Percentiles rank a stretch among this genome's conserved stretches.
These are phyloP conservation scores for Chalcosyrphus nemorum DNA, from an alignment of 2,888 invertebrate species.

Conservation along the genomic window DNA sequence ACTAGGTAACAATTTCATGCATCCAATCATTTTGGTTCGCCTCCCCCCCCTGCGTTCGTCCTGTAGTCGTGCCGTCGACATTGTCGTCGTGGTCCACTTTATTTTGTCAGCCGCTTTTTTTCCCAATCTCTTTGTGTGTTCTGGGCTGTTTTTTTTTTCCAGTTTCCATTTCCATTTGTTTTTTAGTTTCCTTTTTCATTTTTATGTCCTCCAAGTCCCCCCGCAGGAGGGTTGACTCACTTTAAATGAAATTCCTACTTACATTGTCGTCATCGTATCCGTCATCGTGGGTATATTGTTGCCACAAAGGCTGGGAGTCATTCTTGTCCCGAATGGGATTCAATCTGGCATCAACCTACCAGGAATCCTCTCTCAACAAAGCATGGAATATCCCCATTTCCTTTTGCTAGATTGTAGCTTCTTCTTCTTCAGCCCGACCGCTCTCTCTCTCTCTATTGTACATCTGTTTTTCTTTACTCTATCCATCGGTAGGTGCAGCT, in stretches of 20 bases:
- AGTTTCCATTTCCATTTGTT: constrained; percentile 8
- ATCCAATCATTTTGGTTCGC: constrained; percentile 51
- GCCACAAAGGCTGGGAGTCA: constrained; percentile 29
- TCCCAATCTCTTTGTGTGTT: constrained; percentile 10
- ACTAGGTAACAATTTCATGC: constrained; percentile 47
- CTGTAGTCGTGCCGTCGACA: constrained; percentile 5
- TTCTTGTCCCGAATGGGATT: constrained; percentile 24
- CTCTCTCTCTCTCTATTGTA: neutral
- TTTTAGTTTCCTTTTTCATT: neutral
- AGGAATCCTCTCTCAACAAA: constrained; percentile 55
- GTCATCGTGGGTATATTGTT: constrained; percentile 52
- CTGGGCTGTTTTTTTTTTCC: neutral
- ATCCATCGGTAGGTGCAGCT: constrained; percentile 16
- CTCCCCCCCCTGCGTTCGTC: neutral
- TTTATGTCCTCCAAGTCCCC: neutral
- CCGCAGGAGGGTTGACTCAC: neutral
- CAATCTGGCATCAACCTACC: constrained; percentile 55
- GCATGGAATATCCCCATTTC: constrained; percentile 67
- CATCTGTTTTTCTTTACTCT: constrained; percentile 33
- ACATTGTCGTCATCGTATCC: constrained; percentile 67
- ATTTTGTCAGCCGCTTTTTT: constrained; percentile 56
- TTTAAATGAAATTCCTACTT: constrained; percentile 70
- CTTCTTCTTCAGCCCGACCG: no score
- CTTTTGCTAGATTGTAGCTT: no score
- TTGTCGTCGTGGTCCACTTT: constrained; percentile 39